Conservation (phyloP, 1,140 invertebrate species). For the Palaemon carinicauda region DNA sequence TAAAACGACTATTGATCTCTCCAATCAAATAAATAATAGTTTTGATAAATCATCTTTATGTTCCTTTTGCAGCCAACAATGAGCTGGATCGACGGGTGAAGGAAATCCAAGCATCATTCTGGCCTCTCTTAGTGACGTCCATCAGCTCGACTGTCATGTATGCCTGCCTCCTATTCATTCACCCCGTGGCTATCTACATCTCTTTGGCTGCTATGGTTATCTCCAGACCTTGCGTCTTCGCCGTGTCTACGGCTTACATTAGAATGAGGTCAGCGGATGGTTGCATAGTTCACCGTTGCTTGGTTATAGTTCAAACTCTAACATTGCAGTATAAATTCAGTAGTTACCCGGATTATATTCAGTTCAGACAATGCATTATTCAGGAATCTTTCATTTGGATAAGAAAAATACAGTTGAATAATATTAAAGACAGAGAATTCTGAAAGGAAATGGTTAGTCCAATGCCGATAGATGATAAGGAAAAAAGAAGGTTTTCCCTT, state of each 20-base stretch:
- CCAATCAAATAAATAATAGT: background rate
- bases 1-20: too few species aligned
- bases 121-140: constrained; percentile 67
- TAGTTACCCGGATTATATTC: too few species aligned
- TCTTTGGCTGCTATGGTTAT: constrained; percentile 45
- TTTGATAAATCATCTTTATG: background rate
- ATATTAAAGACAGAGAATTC: too few species aligned
- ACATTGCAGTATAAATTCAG: too few species aligned
- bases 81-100: constrained; percentile 73
- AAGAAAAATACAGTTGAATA: too few species aligned
- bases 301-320: too few species aligned
- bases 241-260: constrained; percentile 51
- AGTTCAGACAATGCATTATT: too few species aligned
- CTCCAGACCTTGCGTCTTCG: constrained; percentile 48
- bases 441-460: too few species aligned
- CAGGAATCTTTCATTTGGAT: too few species aligned
- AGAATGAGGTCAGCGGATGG: constrained; percentile 31
- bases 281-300: too few species aligned
- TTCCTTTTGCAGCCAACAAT: background rate
- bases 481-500: too few species aligned
- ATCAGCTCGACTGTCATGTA: constrained; percentile 62
- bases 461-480: too few species aligned
- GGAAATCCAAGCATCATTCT: constrained; percentile 74
- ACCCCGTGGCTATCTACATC: constrained; percentile 29
- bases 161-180: constrained; percentile 34